Evolutionary conservation across 2,888 invertebrate species (phyloP).

Genomic region (Dermolepida albohirtum): DNA sequence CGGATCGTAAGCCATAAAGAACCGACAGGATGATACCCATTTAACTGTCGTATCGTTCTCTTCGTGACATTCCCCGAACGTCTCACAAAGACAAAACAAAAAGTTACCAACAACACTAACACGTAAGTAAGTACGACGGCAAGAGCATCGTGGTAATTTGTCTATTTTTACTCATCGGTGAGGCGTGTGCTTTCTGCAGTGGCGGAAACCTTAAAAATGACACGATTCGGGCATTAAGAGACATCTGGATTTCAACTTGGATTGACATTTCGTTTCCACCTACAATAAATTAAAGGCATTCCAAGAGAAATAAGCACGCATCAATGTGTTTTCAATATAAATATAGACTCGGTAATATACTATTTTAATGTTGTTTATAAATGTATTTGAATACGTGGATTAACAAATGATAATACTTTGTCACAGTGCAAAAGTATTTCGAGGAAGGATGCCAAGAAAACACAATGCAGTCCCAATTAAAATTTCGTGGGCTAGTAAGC

Average conservation of each 20-base stretch:
- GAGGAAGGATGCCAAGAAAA: too few species aligned
- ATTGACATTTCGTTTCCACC: slow-evolving; percentile 32
- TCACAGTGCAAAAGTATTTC: too few species aligned
- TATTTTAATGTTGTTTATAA: too few species aligned
- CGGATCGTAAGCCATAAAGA: slow-evolving; percentile 9
- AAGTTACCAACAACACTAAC: slow-evolving; percentile 15
- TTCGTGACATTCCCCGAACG: slow-evolving; percentile 17
- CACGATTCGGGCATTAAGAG: slow-evolving; percentile 50
- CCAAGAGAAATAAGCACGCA: neutral
- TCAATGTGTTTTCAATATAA: too few species aligned
- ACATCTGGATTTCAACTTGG: slow-evolving; percentile 47
- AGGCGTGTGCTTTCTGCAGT: slow-evolving; percentile 26
- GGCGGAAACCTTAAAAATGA: slow-evolving; percentile 43
- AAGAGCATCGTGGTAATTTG: slow-evolving; percentile 42
- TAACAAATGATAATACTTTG: too few species aligned
- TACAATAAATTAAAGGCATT: slow-evolving; percentile 37
- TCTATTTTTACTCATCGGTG: slow-evolving; percentile 45
- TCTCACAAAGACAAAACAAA: slow-evolving; percentile 32
- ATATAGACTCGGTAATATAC: too few species aligned
- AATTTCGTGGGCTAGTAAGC: too few species aligned
- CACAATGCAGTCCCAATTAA: too few species aligned
- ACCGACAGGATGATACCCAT: slow-evolving; percentile 23
- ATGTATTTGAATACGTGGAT: too few species aligned
- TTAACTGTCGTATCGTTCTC: slow-evolving; percentile 11
- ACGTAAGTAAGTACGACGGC: slow-evolving; percentile 9